These are phyloP conservation scores for Champsocephalus gunnari DNA, from an alignment of 2,797 vertebrate genomes.

Conservation along the genomic window DNA sequence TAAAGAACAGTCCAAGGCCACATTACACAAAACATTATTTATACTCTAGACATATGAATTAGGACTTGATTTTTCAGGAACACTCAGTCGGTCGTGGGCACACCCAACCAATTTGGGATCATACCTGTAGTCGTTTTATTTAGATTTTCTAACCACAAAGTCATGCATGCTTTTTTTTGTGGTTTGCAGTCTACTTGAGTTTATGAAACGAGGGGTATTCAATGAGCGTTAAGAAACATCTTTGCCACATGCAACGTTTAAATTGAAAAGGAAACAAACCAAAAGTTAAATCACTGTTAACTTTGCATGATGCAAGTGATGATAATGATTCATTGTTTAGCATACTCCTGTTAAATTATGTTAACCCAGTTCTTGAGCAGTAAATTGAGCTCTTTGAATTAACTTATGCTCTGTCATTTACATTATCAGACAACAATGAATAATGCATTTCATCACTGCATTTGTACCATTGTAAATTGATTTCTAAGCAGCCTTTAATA, in stretches of 20 bases:
- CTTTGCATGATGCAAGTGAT: not conserved
- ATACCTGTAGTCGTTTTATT: not conserved
- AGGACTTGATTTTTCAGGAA: not conserved
- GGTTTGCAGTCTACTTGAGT: no score
- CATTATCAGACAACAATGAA: slow-evolving; percentile 22
- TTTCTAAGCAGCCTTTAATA: not conserved
- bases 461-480: slow-evolving; percentile 21
- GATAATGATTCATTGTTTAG: not conserved
- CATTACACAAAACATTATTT: not conserved
- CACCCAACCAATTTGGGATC: not conserved
- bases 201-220: not conserved
- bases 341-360: slow-evolving; percentile 11
- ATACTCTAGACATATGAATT: not conserved
- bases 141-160: not conserved
- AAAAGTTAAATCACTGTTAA: not conserved
- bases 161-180: not conserved
- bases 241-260: not conserved
- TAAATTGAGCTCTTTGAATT: slow-evolving; percentile 16
- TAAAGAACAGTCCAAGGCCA: slow-evolving; percentile 9
- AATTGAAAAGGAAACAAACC: not conserved
- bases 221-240: not conserved
- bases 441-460: slow-evolving; percentile 34
- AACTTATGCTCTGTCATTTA: not conserved
- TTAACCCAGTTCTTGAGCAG: not conserved
- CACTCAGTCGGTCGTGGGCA: not conserved